Evolutionary conservation across 2,797 vertebrate genomes (phyloP).

Genomic region (Peromyscus melanophrys): DNA sequence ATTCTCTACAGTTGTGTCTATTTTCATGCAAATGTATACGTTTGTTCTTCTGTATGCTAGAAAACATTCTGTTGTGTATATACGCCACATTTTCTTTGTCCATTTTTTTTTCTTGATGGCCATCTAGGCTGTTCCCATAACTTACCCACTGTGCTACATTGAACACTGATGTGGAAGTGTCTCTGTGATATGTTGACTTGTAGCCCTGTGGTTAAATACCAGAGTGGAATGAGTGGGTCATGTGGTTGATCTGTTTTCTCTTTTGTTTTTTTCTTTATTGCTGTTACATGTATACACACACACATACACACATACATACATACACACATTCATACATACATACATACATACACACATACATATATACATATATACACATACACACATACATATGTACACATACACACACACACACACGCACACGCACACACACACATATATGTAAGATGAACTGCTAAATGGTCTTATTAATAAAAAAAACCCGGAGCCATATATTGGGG

Average conservation of each 20-base stretch:
- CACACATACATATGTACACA: too few relatives aligned
- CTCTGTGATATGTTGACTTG: neutral
- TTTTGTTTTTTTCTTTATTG: neutral
- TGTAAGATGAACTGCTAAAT: too few relatives aligned
- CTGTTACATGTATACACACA: neutral
- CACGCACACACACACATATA: too few relatives aligned
- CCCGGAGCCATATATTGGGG: too few relatives aligned
- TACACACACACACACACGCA: too few relatives aligned
- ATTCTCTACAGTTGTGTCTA: neutral
- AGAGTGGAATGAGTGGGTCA: too few relatives aligned
- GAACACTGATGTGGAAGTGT: neutral
- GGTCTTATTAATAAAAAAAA: too few relatives aligned
- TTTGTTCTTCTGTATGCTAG: neutral
- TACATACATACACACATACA: too few relatives aligned
- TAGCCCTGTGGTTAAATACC: neutral
- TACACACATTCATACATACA: too few relatives aligned
- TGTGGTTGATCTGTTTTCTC: neutral
- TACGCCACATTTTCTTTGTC: neutral
- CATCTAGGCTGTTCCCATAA: neutral
- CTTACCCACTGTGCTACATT: neutral
- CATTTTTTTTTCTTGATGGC: neutral
- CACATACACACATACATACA: too few relatives aligned
- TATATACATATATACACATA: too few relatives aligned
- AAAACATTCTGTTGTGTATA: neutral
- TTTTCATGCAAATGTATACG: neutral